Evolutionary conservation across 1,140 invertebrate species (phyloP).

Genomic region (Bathynomus jamesi): DNA sequence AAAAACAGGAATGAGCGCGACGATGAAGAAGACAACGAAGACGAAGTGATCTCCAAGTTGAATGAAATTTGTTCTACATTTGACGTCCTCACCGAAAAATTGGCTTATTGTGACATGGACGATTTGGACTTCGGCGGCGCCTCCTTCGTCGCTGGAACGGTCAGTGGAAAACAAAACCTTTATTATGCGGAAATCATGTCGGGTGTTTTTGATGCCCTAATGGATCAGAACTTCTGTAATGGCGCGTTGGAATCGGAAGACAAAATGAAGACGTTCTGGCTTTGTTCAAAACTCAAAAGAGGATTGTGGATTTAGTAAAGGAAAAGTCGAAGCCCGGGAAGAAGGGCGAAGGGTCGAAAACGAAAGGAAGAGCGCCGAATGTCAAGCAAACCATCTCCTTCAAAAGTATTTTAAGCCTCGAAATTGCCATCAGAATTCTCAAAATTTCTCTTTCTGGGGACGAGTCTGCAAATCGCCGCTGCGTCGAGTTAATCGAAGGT

Average conservation of each 20-base stretch:
- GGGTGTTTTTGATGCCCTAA: constrained; percentile 45
- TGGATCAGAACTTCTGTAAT: constrained; percentile 42
- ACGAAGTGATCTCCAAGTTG: constrained; percentile 8
- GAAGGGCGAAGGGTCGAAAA: constrained; percentile 21
- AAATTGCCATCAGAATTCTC: constrained; percentile 12
- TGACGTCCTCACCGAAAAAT: constrained; percentile 25
- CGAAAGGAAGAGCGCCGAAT: too few relatives aligned
- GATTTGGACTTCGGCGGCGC: constrained; percentile 41
- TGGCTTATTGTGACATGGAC: constrained; percentile 26
- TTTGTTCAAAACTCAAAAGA: constrained; percentile 30
- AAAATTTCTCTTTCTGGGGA: neutral
- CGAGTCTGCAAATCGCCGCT: neutral
- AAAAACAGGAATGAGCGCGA: neutral
- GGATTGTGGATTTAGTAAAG: constrained; percentile 22
- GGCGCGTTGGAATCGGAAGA: constrained; percentile 1
- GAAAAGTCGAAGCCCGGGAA: constrained; percentile 21
- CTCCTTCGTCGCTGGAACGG: constrained; percentile 42
- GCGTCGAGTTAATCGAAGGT: constrained; percentile 7
- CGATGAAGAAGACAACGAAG: constrained; percentile 20
- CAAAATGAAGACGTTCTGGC: constrained; percentile 15
- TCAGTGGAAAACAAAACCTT: constrained; percentile 43
- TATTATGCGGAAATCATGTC: constrained; percentile 43
- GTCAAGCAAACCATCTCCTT: too few relatives aligned
- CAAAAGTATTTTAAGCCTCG: constrained; percentile 20
- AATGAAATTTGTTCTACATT: constrained; percentile 25